Evolutionary conservation across 2,888 invertebrate genomes (phyloP), one percentile per base, ranked within the genome.

Genomic region (Aphelenchoides bicaudatus): DNA sequence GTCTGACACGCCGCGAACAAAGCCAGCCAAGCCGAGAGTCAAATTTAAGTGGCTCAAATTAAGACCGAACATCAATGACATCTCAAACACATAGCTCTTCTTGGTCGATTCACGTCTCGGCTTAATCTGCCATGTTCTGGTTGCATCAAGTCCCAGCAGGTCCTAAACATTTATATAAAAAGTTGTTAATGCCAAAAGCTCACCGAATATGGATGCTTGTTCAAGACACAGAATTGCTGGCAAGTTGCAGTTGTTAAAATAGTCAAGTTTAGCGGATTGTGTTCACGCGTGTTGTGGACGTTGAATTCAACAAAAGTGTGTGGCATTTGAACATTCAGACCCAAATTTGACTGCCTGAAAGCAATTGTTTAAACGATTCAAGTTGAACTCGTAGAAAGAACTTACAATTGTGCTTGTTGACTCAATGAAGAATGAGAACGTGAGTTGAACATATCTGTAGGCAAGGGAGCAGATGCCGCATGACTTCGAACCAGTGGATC

Each of bases 31-130:
- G 8, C 37, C 49, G 6, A 58, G 28, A 21, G 29, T 61, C 10
- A 58, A 43, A 16, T 58, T 58, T 25, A 58, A 16, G 28, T 58
- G 59, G 8, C 37, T 34, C 4, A 58, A n/a, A 16, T 51, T 51
- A 25, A 51, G 28, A 2, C 52, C 52, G 37, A 51, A 51, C 31
- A 37, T 29, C n/a, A 58, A 27, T 16, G 59, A 39, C 62, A 58
- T 62, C 21, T 61, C 59, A 23, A 58, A 60, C 4, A 61, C 59
- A 39, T 60, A 61, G 29, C 21, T 16, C 13, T 28, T 39, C 25
- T 39, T 21, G n/a, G 8, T 8, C 8, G 25, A 21, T 19, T 61
- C 59, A 28, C 6, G 47, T 29, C 23, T n/a, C 28, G 59, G 30
- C 16, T 27, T 28, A 10, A 43, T 19, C 21, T 19, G 46, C 59